Base-by-base conservation (phyloP, 2,888 invertebrate species). In the Harmothoe impar region DNA sequence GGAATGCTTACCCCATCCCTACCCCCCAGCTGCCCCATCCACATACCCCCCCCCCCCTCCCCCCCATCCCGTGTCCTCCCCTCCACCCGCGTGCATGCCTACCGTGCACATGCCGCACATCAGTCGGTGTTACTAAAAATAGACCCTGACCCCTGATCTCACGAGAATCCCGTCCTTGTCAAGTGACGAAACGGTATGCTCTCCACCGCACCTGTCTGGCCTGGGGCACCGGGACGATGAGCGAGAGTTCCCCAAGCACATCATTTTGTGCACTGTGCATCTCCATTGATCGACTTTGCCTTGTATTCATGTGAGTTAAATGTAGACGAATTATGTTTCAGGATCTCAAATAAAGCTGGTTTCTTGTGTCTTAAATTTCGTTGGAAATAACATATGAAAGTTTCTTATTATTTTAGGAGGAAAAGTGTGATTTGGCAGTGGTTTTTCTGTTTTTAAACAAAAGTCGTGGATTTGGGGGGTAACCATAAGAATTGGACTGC, bases 101-200 rank as follows among this genome's bases (percentile, higher is more conserved):
- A 25, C 15, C 29, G 0, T n/a, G 72, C 72, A 72, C 72, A 25
- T 72, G 72, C 72, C 72, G 17, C 29, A n/a, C n/a, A n/a, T 7
- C 5, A 3, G 43, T 43, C 43, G 0, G 25, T 29, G 29, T 15
- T 23, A n/a, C 72, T 72, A 72, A 29, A 29, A 29, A 29, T 72
- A 72, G 25, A 25, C 5, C 62, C 72, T 29, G 5, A 72, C 72
- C 72, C 17, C 72, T 72, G 72, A 72, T 72, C 72, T 72, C 72
- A 31, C 72, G 72, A 72, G 72, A 72, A 72, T 25, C n/a, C 29
- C 25, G 25, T 29, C 72, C 29, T 29, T 17, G 72, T 72, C 72
- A 29, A 0, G 72, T 72, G 72, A 72, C 31, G 31, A 25, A 29
- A 25, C 72, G 72, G 72, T 72, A 72, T 72, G 72, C 17, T n/a